Percentiles rank a stretch among this genome's conserved stretches.
Conservation (phyloP, 1,140 invertebrate species). For the Cecropterus lyciades region DNA sequence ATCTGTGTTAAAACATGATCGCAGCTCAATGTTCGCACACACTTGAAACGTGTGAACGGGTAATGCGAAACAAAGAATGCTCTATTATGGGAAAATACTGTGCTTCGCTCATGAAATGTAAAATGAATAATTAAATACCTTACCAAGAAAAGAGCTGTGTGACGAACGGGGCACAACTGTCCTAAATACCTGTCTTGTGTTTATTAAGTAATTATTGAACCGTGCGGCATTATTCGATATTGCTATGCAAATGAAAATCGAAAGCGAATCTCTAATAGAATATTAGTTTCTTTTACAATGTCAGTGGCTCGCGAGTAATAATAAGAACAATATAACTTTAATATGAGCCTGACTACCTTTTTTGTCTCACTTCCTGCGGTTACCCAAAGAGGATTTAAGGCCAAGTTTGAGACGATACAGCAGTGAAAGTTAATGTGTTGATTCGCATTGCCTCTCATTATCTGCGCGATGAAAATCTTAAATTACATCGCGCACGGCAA, state of each 20-base stretch:
- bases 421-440: constrained; percentile 80
- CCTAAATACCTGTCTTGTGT: constrained; percentile 6
- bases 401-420: constrained; percentile 58
- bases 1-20: constrained; percentile 10
- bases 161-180: constrained; percentile 8
- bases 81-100: constrained; percentile 26
- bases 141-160: constrained; percentile 25
- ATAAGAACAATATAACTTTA: constrained; percentile 35
- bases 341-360: constrained; percentile 36
- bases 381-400: constrained; percentile 77
- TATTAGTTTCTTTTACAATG: constrained; percentile 29
- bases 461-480: constrained; percentile 77
- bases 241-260: constrained; percentile 19
- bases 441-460: constrained; percentile 76
- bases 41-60: constrained; percentile 32
- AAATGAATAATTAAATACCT: constrained; percentile 33
- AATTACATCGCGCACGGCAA: constrained; percentile 74
- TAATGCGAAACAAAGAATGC: constrained; percentile 32
- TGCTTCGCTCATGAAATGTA: constrained; percentile 11
- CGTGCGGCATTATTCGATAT: constrained; percentile 2
- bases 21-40: constrained; percentile 23
- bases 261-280: constrained; percentile 31
- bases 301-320: constrained; percentile 13
- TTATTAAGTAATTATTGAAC: constrained; percentile 23
- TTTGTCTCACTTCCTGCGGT: constrained; percentile 66